Percentiles rank a stretch among this genome's conserved stretches.
phyloP scores from a whole-genome alignment of 2,888 invertebrate species.

The Elegia similella region DNA sequence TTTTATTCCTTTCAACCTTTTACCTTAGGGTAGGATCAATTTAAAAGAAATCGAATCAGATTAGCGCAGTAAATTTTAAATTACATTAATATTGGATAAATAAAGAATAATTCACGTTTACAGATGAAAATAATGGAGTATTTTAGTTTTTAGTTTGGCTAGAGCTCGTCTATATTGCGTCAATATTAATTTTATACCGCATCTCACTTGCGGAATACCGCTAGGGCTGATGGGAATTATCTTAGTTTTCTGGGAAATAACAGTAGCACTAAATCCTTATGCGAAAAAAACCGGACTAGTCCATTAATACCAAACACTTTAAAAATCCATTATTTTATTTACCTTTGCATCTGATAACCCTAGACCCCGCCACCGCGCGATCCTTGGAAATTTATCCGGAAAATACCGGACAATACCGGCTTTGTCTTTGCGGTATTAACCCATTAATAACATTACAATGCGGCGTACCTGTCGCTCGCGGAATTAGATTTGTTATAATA shows the following conservation, averaged over 20 bases:
- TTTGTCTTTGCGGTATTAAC: slow-evolving; percentile 57
- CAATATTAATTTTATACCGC: slow-evolving; percentile 38
- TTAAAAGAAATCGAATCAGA: no score
- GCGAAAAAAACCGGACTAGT: no score
- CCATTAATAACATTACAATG: slow-evolving; percentile 69
- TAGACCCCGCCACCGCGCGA: slow-evolving; percentile 27
- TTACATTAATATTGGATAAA: no score
- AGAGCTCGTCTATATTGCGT: slow-evolving; percentile 21
- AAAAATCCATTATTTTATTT: not conserved
- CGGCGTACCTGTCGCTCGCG: slow-evolving; percentile 42
- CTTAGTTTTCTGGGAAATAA: not conserved
- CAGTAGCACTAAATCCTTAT: no score
- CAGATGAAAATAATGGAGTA: slow-evolving; percentile 15
- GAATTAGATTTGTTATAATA: slow-evolving; percentile 55
- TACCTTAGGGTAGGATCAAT: no score
- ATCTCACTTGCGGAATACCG: slow-evolving; percentile 19
- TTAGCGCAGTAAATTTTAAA: no score
- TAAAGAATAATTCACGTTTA: slow-evolving; percentile 18
- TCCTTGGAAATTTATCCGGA: slow-evolving; percentile 34
- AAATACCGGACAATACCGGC: slow-evolving; percentile 37
- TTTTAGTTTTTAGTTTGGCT: slow-evolving; percentile 14
- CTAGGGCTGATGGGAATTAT: not conserved
- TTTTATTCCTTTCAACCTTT: no score
- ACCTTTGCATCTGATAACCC: not conserved
- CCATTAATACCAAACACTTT: no score